Conservation (phyloP, 1,140 invertebrate species). For the Cotesia typhae region DNA sequence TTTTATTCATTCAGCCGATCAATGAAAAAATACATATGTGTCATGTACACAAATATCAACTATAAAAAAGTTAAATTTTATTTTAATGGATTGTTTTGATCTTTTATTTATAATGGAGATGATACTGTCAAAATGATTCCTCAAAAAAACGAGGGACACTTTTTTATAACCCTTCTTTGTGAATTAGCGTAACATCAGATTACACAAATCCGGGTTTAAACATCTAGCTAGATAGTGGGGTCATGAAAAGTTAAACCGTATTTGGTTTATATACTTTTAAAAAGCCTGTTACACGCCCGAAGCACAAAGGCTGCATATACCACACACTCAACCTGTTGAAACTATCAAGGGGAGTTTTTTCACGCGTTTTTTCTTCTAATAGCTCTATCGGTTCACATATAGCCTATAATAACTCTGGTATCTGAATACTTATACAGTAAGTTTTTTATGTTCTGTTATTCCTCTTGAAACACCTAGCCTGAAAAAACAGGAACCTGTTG, state of each 20-base stretch:
- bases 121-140: background rate
- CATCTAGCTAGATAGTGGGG: background rate
- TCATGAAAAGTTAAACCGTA: slow-evolving; percentile 7
- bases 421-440: background rate
- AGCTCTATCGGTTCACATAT: slow-evolving; percentile 25
- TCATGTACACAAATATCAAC: too few relatives aligned
- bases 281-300: slow-evolving; percentile 26
- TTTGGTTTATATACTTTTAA: slow-evolving; percentile 14
- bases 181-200: slow-evolving; percentile 17
- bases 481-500: slow-evolving; percentile 23
- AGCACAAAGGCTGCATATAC: slow-evolving; percentile 5
- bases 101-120: too few relatives aligned
- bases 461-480: background rate
- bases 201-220: background rate
- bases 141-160: background rate
- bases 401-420: background rate
- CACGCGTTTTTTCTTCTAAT: slow-evolving; percentile 25
- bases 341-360: slow-evolving; percentile 22
- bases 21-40: too few relatives aligned
- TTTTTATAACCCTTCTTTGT: background rate
- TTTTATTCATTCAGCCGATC: background rate
- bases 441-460: slow-evolving; percentile 1
- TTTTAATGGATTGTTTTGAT: too few relatives aligned
- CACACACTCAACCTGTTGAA: slow-evolving; percentile 16
- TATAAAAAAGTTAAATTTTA: too few relatives aligned